A percentile compares a stretch with the other conserved stretches of the same genome.
Conservation (phyloP, 1,140 invertebrate species). For the Drosophila ogumai region DNA sequence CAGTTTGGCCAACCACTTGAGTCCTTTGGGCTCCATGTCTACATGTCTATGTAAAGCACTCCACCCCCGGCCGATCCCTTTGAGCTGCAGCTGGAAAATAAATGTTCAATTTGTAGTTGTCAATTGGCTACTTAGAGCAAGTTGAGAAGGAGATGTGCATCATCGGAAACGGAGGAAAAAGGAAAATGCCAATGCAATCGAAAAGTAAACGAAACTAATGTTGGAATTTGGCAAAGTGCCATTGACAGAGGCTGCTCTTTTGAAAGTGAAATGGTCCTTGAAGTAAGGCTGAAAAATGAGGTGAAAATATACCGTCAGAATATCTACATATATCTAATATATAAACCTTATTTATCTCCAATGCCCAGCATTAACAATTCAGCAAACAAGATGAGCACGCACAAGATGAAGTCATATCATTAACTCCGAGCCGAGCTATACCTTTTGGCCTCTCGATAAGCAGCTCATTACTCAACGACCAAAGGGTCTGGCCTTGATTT, state of each 20-base stretch:
- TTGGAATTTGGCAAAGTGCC: conserved; percentile 45
- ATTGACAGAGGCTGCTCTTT: conserved; percentile 14
- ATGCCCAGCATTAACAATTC: conserved; percentile 15
- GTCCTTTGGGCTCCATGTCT: conserved; percentile 11
- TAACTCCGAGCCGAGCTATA: conserved; percentile 49
- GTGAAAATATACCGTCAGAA: background rate
- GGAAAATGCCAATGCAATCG: conserved; percentile 39
- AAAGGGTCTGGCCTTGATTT: conserved; percentile 59
- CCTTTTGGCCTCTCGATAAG: conserved; percentile 70
- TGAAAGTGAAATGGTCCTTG: conserved; percentile 12
- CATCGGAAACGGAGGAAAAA: background rate
- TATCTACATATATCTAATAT: background rate
- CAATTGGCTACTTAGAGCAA: conserved; percentile 53
- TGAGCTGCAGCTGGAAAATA: conserved; percentile 48
- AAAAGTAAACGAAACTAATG: conserved; percentile 56
- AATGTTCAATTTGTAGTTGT: conserved; percentile 65
- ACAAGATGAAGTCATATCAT: conserved; percentile 60
- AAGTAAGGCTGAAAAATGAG: background rate
- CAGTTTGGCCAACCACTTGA: conserved; percentile 29
- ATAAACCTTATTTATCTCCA: conserved; percentile 3
- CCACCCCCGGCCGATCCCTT: conserved; percentile 21
- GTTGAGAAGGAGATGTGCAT: conserved; percentile 9
- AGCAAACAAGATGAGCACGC: conserved; percentile 5
- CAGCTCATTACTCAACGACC: conserved; percentile 74
- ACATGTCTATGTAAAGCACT: conserved; percentile 51